Evolutionary conservation across 2,797 vertebrate species (phyloP), one percentile per base, ranked within the genome.

Genomic region (Acanthurus tractus): DNA sequence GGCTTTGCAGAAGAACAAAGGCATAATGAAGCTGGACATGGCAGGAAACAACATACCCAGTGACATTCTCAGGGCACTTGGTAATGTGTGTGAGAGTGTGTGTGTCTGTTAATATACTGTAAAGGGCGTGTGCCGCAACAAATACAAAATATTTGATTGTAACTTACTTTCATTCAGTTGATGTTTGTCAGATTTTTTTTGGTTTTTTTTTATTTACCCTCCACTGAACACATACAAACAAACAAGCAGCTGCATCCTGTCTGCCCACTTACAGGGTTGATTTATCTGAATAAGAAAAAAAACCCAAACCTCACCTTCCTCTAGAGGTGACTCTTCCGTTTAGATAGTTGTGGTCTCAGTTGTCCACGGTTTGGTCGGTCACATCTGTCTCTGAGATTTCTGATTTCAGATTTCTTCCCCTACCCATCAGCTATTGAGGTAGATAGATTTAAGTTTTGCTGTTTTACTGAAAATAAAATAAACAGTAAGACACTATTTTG

Each of bases 1-100:
- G 81, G 96, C 95, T 64, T 86, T 99, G 79, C 94, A 95, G 82
- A 95, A 95, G 81, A 99, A 98, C 95, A 96, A 87, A 76, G 93
- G 93, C 17, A 77, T 99, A 42, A 74, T 93, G 77, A 95, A 94
- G 79, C 92, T 99, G 75, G 94, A 98, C 83, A 86, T 98, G 92
- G 97, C 97, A 14, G 98, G 98, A 8, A 99, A 99, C 95, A 98
- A 96, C 14, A 87, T 99, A 74, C 97, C 98, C 0, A 93, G 97
- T 0, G 98, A 99, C 78, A 86, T 96, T 36, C 92, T 99, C 69
- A 95, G 94, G 89, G 97, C 97, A 8, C 94, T 99, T 13, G 97
- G 98, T 98, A 89, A 65, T 54, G 22, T 23, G 29, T 20, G 14
- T 42, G 55, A 34, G 48, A 66, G 53, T 64, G 18, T 54, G 11